phyloP scores from a whole-genome alignment of 2,888 invertebrate species.

The Nomada goodeniana region DNA sequence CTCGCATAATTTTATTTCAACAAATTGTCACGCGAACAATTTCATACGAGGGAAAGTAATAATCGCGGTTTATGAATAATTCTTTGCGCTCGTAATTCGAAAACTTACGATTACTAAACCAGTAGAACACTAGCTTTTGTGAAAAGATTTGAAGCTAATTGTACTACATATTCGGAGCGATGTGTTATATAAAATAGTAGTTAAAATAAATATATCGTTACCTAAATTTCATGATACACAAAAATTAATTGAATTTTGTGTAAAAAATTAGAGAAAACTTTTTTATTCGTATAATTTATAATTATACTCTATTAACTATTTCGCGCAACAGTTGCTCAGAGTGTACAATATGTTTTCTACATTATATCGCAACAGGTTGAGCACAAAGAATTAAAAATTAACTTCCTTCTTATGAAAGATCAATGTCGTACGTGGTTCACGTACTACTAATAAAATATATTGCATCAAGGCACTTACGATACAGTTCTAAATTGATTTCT shows the following conservation, averaged over 20 bases:
- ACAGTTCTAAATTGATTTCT: constrained; percentile 17
- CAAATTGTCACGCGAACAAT: constrained; percentile 29
- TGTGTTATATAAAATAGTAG: constrained; percentile 7
- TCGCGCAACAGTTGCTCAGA: not conserved
- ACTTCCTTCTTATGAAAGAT: constrained; percentile 28
- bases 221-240: not conserved
- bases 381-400: constrained; percentile 28
- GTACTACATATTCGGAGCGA: not conserved
- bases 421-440: constrained; percentile 3
- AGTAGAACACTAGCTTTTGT: not conserved
- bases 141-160: not conserved
- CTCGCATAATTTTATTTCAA: constrained; percentile 28
- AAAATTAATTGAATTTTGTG: not conserved
- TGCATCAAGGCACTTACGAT: constrained; percentile 57
- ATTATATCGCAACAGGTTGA: not conserved
- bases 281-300: not conserved
- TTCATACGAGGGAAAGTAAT: constrained; percentile 13
- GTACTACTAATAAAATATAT: constrained; percentile 24
- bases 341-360: not conserved
- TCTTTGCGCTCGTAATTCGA: constrained; percentile 30
- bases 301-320: constrained; percentile 1
- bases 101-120: not conserved
- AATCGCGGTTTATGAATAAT: constrained; percentile 19
- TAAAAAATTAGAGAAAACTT: constrained; percentile 6
- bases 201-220: not conserved